phyloP scores from a whole-genome alignment of 1,140 invertebrate species.

The Sitodiplosis mosellana region DNA sequence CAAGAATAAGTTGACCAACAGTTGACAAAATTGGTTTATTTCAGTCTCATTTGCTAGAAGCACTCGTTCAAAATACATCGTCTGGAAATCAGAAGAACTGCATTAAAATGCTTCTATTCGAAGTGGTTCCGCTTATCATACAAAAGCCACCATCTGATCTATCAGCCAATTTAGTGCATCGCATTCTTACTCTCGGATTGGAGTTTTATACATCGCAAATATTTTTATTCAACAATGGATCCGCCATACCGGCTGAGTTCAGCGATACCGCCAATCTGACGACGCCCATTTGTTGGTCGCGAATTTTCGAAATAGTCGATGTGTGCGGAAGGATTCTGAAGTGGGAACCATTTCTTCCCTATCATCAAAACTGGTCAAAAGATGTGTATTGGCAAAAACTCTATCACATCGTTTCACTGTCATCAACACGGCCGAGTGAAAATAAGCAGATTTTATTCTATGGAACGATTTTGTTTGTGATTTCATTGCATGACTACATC shows the following conservation, averaged over 20 bases:
- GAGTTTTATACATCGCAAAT: slow-evolving; percentile 22
- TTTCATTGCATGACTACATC: slow-evolving; percentile 49
- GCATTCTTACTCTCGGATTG: slow-evolving; percentile 18
- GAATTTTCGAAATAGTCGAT: slow-evolving; percentile 54
- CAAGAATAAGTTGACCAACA: slow-evolving; percentile 56
- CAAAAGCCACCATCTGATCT: slow-evolving; percentile 18
- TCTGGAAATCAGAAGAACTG: slow-evolving; percentile 13
- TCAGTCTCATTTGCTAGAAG: slow-evolving; percentile 17
- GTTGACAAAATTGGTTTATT: slow-evolving; percentile 54
- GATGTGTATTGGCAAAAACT: slow-evolving; percentile 55
- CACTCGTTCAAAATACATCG: slow-evolving; percentile 16
- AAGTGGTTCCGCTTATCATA: slow-evolving; percentile 21
- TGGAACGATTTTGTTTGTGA: slow-evolving; percentile 44
- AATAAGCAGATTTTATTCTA: slow-evolving; percentile 44
- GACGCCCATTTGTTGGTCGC: slow-evolving; percentile 35
- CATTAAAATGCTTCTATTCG: slow-evolving; percentile 20
- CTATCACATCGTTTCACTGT: slow-evolving; percentile 20
- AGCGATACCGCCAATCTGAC: no score
- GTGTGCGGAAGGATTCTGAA: slow-evolving; percentile 53
- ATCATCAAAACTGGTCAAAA: slow-evolving; percentile 28
- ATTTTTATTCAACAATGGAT: slow-evolving; percentile 35
- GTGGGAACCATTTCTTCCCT: slow-evolving; percentile 49
- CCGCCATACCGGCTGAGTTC: slow-evolving; percentile 43
- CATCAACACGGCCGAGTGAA: slow-evolving; percentile 26
- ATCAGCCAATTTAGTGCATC: slow-evolving; percentile 12